A percentile compares a stretch with the other conserved stretches of the same genome.
These are phyloP conservation scores for Melieria picta DNA, from an alignment of 2,888 invertebrate species.

Conservation along the genomic window DNA sequence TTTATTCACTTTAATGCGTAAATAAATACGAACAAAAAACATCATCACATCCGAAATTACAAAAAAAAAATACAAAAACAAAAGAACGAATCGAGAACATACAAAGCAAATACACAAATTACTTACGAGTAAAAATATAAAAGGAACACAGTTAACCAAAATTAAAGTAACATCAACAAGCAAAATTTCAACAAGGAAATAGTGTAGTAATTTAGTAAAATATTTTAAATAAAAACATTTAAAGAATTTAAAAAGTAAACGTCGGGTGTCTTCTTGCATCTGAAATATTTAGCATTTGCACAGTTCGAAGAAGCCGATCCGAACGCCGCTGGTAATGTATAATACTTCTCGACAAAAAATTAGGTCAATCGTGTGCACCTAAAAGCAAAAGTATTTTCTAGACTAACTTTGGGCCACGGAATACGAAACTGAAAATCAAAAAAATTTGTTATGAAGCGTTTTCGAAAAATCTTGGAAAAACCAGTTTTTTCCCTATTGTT, in stretches of 20 bases:
- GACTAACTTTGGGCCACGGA: too few species aligned
- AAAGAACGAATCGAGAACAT: background rate
- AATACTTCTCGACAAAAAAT: too few species aligned
- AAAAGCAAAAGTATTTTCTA: too few species aligned
- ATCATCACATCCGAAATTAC: background rate
- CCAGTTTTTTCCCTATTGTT: too few species aligned
- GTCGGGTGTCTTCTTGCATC: too few species aligned
- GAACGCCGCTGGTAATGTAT: too few species aligned
- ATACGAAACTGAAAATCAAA: too few species aligned
- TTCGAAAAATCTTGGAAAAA: too few species aligned
- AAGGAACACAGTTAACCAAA: conserved; percentile 30
- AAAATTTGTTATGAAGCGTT: too few species aligned
- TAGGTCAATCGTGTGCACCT: too few species aligned
- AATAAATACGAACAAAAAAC: background rate
- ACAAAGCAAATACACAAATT: background rate
- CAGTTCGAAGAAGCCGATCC: too few species aligned
- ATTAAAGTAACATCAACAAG: conserved; percentile 37
- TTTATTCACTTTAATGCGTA: background rate
- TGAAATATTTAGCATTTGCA: too few species aligned
- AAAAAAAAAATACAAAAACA: background rate
- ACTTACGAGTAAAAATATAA: conserved; percentile 25
- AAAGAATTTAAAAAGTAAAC: conserved; percentile 36
- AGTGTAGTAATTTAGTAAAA: conserved; percentile 38
- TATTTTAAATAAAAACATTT: conserved; percentile 33
- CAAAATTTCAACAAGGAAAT: conserved; percentile 44